Conservation (phyloP, 2,888 invertebrate species). For the Seira sanloemensis region DNA sequence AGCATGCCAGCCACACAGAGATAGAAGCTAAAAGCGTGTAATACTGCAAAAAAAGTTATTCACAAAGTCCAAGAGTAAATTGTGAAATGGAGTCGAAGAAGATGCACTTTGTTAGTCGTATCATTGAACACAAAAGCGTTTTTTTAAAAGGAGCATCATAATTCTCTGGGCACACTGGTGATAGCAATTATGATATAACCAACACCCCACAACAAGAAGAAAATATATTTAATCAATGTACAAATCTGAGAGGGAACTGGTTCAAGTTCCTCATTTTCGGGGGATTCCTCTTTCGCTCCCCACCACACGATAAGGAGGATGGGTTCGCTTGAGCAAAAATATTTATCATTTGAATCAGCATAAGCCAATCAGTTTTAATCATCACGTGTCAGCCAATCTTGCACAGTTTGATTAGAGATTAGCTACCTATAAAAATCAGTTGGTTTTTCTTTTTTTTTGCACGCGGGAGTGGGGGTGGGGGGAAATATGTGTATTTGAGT, state of each 20-base stretch:
- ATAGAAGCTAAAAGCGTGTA: too few species aligned
- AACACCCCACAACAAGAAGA: too few species aligned
- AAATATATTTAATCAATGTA: not conserved
- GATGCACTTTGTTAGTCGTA: not conserved
- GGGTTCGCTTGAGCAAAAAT: not conserved
- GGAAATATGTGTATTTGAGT: conserved; percentile 25
- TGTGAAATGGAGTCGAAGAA: not conserved
- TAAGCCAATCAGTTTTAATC: conserved; percentile 47
- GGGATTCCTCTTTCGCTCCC: too few species aligned
- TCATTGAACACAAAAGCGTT: not conserved
- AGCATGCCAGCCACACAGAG: not conserved
- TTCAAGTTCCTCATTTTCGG: not conserved
- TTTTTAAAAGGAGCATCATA: too few species aligned
- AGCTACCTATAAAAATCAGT: not conserved
- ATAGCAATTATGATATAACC: conserved; percentile 9
- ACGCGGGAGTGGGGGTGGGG: too few species aligned
- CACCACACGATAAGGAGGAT: not conserved
- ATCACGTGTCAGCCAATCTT: conserved; percentile 57
- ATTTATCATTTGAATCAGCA: not conserved
- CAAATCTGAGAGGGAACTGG: too few species aligned
- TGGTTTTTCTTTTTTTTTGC: not conserved
- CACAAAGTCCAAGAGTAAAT: not conserved
- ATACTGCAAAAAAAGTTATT: too few species aligned
- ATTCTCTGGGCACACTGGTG: not conserved
- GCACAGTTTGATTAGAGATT: conserved; percentile 3